Evolutionary conservation across 2,113 vertebrate genomes (phyloP).

Genomic region (Grallaria varia): DNA sequence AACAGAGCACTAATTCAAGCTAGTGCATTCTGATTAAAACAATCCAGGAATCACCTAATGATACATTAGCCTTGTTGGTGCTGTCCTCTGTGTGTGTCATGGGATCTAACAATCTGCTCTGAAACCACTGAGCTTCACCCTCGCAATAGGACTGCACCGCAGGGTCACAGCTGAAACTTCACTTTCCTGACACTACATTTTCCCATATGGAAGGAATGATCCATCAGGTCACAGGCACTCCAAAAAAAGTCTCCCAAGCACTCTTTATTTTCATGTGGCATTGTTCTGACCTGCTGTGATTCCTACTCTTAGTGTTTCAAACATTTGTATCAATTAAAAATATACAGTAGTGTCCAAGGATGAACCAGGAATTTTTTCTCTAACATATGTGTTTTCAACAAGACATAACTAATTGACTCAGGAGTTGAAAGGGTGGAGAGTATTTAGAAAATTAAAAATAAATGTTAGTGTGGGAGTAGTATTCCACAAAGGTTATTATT

Average conservation of each 20-base stretch:
- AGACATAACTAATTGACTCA: neutral
- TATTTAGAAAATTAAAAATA: constrained; percentile 8
- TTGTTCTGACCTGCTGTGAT: neutral
- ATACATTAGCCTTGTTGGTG: too few relatives aligned
- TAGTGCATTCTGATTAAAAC: neutral
- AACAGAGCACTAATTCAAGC: neutral
- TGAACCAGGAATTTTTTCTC: neutral
- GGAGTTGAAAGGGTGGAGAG: neutral
- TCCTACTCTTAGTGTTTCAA: neutral
- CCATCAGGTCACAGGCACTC: neutral
- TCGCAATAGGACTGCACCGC: neutral
- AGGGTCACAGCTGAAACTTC: neutral
- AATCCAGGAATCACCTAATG: neutral
- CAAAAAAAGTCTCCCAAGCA: neutral
- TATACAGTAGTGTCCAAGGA: neutral
- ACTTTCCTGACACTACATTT: neutral
- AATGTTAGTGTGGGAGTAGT: neutral
- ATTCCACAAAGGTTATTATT: neutral
- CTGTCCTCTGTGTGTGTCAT: neutral
- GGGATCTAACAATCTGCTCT: neutral
- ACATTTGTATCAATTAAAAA: neutral
- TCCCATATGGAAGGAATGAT: neutral
- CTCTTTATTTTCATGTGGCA: neutral
- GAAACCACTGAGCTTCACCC: neutral
- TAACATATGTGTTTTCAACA: neutral